A percentile compares a stretch with the other conserved stretches of the same genome.
Evolutionary conservation across 2,888 invertebrate species (phyloP).

Genomic region (Saturnia pavonia): DNA sequence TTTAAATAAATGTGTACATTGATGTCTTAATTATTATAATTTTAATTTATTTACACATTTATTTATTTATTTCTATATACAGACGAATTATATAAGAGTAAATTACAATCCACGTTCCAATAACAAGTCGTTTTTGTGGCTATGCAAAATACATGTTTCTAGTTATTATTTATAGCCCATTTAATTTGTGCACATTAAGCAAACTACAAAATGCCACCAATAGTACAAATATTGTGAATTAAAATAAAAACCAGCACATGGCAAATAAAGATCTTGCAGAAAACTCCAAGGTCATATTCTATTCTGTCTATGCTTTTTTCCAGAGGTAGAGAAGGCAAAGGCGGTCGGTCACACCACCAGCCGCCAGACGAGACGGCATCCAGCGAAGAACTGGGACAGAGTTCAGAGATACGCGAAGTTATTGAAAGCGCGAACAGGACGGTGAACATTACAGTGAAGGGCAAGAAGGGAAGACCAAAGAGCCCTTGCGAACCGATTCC

Average conservation of each 20-base stretch:
- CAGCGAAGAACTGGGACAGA: conserved; percentile 45
- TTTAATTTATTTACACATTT: too few relatives aligned
- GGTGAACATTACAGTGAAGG: conserved; percentile 59
- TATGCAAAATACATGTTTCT: too few relatives aligned
- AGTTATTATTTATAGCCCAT: too few relatives aligned
- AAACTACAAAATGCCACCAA: too few relatives aligned
- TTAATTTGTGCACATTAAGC: too few relatives aligned
- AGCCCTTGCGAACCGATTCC: conserved; percentile 86
- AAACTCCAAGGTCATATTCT: not conserved
- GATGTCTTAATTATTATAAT: too few relatives aligned
- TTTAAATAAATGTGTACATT: too few relatives aligned
- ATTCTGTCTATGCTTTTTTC: not conserved
- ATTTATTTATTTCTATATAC: too few relatives aligned
- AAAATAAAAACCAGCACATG: not conserved
- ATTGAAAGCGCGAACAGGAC: conserved; percentile 40
- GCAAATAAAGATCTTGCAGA: not conserved
- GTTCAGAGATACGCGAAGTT: conserved; percentile 43
- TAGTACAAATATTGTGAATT: too few relatives aligned
- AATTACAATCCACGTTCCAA: too few relatives aligned
- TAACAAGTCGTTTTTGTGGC: too few relatives aligned
- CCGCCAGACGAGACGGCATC: conserved; percentile 36
- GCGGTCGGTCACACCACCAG: conserved; percentile 59
- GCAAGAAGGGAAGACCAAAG: conserved; percentile 77
- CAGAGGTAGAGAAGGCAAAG: conserved; percentile 75
- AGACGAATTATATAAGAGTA: too few relatives aligned